Evolutionary conservation across 2,888 invertebrate genomes (phyloP), one percentile per base, ranked within the genome.

Genomic region (Brachyptera putata): DNA sequence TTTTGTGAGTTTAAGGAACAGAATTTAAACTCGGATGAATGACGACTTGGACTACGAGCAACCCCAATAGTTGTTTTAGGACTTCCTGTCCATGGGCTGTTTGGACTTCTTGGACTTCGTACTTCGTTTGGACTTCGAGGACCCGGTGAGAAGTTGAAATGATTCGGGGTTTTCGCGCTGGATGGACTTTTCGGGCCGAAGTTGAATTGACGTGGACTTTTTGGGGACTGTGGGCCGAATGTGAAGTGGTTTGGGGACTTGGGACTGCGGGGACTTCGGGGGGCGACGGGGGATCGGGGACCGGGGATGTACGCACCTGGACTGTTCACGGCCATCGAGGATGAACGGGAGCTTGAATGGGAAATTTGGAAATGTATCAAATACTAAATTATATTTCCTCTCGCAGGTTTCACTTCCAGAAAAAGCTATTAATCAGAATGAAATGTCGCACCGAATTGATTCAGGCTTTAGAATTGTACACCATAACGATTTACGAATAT

Each of bases 281-380:
- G 14, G 16, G 14, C 37, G 22, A 30, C 26, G 7, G 55, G 37
- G 1, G 30, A 21, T 21, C 41, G 22, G 24, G 46, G 34, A 22
- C 50, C 25, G 3, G 16, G 46, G 5, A 53, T 79, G 68, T 79
- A 81, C 65, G 80, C 77, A 67, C 81, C 81, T 3, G 81, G 81
- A 67, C 81, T 81, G 71, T 80, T 82, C 67, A 81, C 78, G 66
- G 81, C 80, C 82, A 82, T 82, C 1, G 48, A 30, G 41, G 36
- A 18, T 34, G 14, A 24, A 3, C 2, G 41, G 41, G n/a, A n/a
- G n/a, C n/a, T n/a, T n/a, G n/a, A n/a, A n/a, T n/a, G n/a, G n/a
- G n/a, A n/a, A n/a, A n/a, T n/a, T n/a, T n/a, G n/a, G n/a, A n/a
- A n/a, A n/a, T n/a, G n/a, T n/a, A n/a, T n/a, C n/a, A n/a, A n/a